Base-by-base conservation (phyloP, 2,888 invertebrate genomes). In the Pyrgus malvae region DNA sequence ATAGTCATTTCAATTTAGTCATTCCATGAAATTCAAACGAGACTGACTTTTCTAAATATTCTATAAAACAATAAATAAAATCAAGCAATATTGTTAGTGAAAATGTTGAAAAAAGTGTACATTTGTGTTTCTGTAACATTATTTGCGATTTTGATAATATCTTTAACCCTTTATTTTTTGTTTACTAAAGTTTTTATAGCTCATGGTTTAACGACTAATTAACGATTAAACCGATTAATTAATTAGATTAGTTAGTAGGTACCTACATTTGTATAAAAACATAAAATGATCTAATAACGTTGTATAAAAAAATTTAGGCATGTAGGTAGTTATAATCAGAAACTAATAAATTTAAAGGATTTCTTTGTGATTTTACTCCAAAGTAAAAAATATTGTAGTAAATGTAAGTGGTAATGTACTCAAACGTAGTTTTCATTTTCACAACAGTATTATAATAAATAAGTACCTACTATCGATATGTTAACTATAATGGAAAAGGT, bases 101-200 rank as follows among this genome's bases (percentile, higher is more conserved):
- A 40, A 40, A 41, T 41, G 41, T 23, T 25, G 3, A 25, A 41
- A 25, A 23, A 9, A 3, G 41, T 41, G 8, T 41, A 9, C 11
- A 7, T 41, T 25, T 41, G 41, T 41, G 25, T 25, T 25, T 12
- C 8, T 9, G 12, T 41, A 41, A 25, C 25, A 9, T 1, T 25
- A 41, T 25, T 41, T 41, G 11, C 9, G 3, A 25, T 41, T 25
- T 25, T 41, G 0, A 23, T 41, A 14, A 12, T 41, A 8, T 41
- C 41, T 7, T 25, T 41, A 14, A 41, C 25, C 1, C 23, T 41
- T 2, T 41, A 41, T 45, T 49, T 42, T 54, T 35, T 48, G 46
- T 54, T 41, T 25, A 41, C 41, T 0, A 41, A 41, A 41, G 25
- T 41, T 25, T 41, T 41, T 9, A 4, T 41, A 1, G 23, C 25